phyloP scores from a whole-genome alignment of 2,113 vertebrate species.

The Ardeotis arabs region DNA sequence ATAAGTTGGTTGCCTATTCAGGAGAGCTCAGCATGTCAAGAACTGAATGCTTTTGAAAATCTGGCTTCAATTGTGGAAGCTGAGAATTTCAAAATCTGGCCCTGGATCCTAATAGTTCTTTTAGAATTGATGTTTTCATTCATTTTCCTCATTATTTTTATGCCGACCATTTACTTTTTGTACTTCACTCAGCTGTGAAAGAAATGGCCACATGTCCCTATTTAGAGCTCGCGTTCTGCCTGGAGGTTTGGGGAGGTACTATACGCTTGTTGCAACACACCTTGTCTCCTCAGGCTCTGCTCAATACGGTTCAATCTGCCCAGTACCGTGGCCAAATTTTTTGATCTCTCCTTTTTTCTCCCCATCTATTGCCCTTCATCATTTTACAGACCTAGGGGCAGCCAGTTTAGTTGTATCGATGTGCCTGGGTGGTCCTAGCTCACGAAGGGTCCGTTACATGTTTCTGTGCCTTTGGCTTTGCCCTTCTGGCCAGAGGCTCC shows the following conservation, averaged over 20 bases:
- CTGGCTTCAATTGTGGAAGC: constrained; percentile 64
- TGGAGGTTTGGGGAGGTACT: constrained; percentile 46
- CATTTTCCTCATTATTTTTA: constrained; percentile 66
- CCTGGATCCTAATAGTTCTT: constrained; percentile 49
- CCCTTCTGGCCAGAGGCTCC: background rate
- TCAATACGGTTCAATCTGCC: background rate
- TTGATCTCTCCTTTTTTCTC: background rate
- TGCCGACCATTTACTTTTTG: constrained; percentile 58
- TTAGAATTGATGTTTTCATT: constrained; percentile 61
- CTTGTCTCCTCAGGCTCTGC: background rate
- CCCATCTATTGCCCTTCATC: background rate
- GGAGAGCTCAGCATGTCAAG: constrained; percentile 58
- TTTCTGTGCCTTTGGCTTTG: background rate
- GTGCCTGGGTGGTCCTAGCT: constrained; percentile 41
- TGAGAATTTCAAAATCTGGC: constrained; percentile 67
- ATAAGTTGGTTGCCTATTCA: constrained; percentile 66
- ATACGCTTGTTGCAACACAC: constrained; percentile 43
- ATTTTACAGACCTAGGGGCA: background rate
- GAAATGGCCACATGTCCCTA: constrained; percentile 58
- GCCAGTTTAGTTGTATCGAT: background rate
- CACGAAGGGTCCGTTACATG: background rate
- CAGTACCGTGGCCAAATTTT: background rate
- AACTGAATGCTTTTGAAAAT: constrained; percentile 67
- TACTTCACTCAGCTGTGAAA: constrained; percentile 62
- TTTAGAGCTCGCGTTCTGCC: constrained; percentile 16